phyloP scores from a whole-genome alignment of 2,113 vertebrate genomes.

The Heliornis fulica region DNA sequence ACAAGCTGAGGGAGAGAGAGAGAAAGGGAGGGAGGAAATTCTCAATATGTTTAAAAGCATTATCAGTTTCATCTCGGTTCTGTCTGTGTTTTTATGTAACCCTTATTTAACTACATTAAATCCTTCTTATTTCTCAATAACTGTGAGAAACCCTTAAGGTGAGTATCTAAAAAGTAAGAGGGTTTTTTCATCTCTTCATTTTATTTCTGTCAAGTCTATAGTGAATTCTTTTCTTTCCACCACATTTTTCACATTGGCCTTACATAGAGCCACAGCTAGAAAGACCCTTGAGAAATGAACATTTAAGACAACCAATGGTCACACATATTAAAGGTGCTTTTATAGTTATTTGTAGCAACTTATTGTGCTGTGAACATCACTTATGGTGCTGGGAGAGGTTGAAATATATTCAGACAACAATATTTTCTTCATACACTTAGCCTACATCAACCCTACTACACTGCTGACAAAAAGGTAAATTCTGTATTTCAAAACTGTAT shows the following conservation, averaged over 20 bases:
- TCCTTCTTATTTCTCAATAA: not conserved
- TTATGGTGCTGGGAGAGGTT: not conserved
- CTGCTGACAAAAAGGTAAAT: not conserved
- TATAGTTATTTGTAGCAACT: not conserved
- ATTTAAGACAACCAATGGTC: not conserved
- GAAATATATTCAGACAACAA: not conserved
- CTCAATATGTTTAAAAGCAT: not conserved
- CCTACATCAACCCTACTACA: not conserved
- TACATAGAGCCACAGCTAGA: not conserved
- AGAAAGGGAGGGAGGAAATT: not conserved
- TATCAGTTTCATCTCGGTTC: not conserved
- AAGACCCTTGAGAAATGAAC: not conserved
- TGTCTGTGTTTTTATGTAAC: not conserved
- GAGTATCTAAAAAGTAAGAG: not conserved
- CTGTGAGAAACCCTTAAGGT: not conserved
- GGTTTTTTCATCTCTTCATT: not conserved
- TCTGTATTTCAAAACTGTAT: accelerated
- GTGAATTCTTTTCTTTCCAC: not conserved
- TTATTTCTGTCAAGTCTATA: not conserved
- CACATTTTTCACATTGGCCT: not conserved
- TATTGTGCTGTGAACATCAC: not conserved
- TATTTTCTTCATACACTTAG: not conserved
- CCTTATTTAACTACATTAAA: not conserved
- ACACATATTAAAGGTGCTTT: not conserved
- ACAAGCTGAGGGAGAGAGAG: not conserved